Evolutionary conservation across 1,140 invertebrate species (phyloP).

Genomic region (Drosophila paulistorum): DNA sequence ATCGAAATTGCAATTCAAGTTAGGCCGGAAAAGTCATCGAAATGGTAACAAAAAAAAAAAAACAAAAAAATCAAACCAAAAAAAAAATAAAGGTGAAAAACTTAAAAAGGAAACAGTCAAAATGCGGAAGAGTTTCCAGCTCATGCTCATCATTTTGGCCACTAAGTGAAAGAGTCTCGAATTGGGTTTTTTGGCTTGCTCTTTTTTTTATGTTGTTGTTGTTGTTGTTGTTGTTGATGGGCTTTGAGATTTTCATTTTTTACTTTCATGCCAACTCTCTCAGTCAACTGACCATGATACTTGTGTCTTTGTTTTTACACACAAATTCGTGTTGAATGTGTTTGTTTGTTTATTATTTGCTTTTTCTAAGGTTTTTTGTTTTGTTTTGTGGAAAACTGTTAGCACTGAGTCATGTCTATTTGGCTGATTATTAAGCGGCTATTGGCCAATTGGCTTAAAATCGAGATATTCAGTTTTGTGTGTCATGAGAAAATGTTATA

Average conservation of each 20-base stretch:
- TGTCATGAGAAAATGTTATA: conserved; percentile 19
- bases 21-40: conserved; percentile 53
- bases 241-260: too few relatives aligned
- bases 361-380: conserved; percentile 50
- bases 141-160: conserved; percentile 51
- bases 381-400: conserved; percentile 27
- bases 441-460: conserved; percentile 36
- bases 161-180: conserved; percentile 61
- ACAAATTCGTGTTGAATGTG: neutral
- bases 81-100: conserved; percentile 25
- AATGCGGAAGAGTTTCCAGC: conserved; percentile 58
- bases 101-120: conserved; percentile 58
- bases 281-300: conserved; percentile 1
- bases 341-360: conserved; percentile 15
- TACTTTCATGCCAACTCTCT: neutral
- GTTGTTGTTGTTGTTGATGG: neutral
- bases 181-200: conserved; percentile 23
- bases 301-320: conserved; percentile 16
- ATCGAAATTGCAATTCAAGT: conserved; percentile 9
- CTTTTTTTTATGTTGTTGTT: conserved; percentile 4
- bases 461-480: conserved; percentile 40
- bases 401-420: conserved; percentile 46
- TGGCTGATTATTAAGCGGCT: conserved; percentile 33
- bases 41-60: conserved; percentile 43
- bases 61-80: conserved; percentile 19